Base-by-base conservation (phyloP, 2,113 vertebrate species). In the Saguinus midas region DNA sequence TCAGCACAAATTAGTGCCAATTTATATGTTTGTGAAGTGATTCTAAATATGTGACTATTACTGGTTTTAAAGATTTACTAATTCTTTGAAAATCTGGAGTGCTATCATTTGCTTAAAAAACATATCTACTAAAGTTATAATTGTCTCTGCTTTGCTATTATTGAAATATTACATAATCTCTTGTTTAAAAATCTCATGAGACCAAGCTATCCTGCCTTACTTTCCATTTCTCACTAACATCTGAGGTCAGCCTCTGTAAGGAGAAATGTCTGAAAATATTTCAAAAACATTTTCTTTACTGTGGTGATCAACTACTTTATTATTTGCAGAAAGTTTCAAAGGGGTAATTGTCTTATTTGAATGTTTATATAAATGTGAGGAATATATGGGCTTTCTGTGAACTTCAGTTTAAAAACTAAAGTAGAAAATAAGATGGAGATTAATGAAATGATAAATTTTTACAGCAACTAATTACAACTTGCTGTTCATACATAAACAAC, bases 381-480 rank as follows among this genome's bases (percentile, higher is more conserved):
- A 87, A 23, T 92, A 82, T 73, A 40, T 61, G 17, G 72, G 35
- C 20, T 95, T 96, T 78, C 94, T 90, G 45, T 57, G 84, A 66
- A 91, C 29, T 76, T 84, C 48, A 32, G 20, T 91, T 91, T 21
- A 58, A 57, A 96, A 85, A 40, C 27, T 79, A 87, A 97, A 93
- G 78, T 58, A 93, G 75, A 94, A 92, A 86, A 76, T 93, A 90
- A 45, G 20, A 91, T 70, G 91, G 83, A 95, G 72, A 95, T 91
- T 84, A 94, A 90, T 95, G 89, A n/a, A 23, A 11, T n/a, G 58
- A 43, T 89, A 0, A 94, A 61, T 91, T 97, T 97, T 97, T 58
- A 64, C 70, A 79, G 61, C 27, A 94, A 73, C 55, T 78, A 83
- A 91, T 95, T 83, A 29, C 50, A 95, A 61, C 55, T 87, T 84